Percentiles rank a stretch among this genome's conserved stretches.
phyloP scores from a whole-genome alignment of 2,113 vertebrate species.

The Plestiodon gilberti region DNA sequence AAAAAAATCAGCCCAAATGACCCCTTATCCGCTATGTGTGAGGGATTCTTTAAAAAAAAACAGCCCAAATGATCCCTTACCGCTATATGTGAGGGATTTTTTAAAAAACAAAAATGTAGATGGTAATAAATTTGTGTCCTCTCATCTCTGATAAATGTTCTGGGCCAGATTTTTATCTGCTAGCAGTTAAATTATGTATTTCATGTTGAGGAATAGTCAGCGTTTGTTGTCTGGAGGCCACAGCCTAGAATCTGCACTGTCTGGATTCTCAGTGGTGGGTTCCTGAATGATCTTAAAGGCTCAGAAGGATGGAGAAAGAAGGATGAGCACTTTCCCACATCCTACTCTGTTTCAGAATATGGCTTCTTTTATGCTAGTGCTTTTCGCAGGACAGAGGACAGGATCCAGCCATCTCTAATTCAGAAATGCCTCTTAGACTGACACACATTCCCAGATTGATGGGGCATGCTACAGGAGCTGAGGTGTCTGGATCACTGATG shows the following conservation, averaged over 20 bases:
- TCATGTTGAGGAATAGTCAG: neutral
- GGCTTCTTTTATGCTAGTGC: neutral
- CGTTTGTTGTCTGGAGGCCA: neutral
- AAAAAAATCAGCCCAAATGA: slow-evolving; percentile 5
- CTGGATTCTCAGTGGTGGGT: neutral
- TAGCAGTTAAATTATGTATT: neutral
- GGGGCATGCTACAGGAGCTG: neutral
- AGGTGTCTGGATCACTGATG: neutral
- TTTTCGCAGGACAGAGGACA: neutral
- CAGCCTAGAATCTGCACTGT: neutral
- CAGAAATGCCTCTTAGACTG: neutral
- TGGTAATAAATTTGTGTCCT: neutral
- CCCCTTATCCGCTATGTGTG: neutral
- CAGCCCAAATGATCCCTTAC: slow-evolving; percentile 14
- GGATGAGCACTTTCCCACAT: neutral
- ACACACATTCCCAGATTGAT: neutral
- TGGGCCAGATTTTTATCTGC: neutral
- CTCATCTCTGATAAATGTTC: neutral
- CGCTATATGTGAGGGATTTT: neutral
- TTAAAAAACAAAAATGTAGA: neutral
- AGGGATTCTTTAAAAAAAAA: neutral
- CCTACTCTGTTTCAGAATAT: neutral
- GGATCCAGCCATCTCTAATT: neutral
- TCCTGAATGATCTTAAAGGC: neutral
- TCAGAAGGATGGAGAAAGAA: neutral